phyloP scores from a whole-genome alignment of 2,797 vertebrate genomes.

The Podargus strigoides region DNA sequence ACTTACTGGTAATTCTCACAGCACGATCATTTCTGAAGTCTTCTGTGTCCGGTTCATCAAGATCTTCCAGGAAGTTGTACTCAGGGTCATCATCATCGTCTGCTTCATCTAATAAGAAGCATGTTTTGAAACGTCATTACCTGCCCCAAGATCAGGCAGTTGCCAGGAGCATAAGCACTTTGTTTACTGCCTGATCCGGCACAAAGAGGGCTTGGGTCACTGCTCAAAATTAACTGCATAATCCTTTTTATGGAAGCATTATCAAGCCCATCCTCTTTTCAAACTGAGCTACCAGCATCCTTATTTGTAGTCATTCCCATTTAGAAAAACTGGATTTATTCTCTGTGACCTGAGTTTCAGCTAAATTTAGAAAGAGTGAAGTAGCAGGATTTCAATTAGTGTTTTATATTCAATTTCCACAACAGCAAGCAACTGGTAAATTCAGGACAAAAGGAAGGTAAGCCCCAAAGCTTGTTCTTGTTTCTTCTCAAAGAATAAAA shows the following conservation, averaged over 20 bases:
- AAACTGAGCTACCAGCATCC: not conserved
- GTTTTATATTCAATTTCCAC: not conserved
- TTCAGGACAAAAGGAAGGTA: not conserved
- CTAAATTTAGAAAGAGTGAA: not conserved
- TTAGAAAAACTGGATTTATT: not conserved
- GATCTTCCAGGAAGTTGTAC: constrained; percentile 91
- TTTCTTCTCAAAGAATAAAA: not conserved
- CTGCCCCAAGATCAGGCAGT: not conserved
- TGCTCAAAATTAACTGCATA: not conserved
- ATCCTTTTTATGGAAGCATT: rapidly evolving
- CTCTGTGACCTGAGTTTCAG: not conserved
- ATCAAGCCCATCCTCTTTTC: not conserved
- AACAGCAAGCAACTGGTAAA: not conserved
- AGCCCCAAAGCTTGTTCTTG: not conserved
- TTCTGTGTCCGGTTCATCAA: constrained; percentile 89
- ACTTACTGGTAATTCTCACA: constrained; percentile 92
- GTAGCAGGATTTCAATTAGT: not conserved
- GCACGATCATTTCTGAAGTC: constrained; percentile 94
- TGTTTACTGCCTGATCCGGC: not conserved
- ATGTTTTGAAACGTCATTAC: not conserved
- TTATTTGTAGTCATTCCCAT: not conserved
- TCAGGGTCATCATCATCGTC: constrained; percentile 95
- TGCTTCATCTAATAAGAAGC: constrained; percentile 79
- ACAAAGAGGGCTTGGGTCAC: not conserved
- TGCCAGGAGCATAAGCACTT: not conserved